A percentile compares a stretch with the other conserved stretches of the same genome.
phyloP scores from a whole-genome alignment of 2,113 vertebrate genomes.

The Hiodon tergisus region DNA sequence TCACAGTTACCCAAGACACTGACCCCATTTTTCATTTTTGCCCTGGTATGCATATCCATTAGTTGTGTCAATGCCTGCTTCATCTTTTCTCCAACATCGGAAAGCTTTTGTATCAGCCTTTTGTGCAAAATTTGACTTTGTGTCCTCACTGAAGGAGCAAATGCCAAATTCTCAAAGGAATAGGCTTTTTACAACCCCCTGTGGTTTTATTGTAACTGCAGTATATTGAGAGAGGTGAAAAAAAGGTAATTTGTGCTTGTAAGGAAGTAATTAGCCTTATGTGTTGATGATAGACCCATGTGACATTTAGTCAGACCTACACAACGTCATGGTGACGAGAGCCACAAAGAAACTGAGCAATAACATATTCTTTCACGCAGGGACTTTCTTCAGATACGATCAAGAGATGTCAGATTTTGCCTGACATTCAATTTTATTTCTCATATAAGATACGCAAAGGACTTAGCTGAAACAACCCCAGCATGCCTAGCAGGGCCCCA shows the following conservation, averaged over 20 bases:
- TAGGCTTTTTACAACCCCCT: not conserved
- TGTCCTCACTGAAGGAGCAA: not conserved
- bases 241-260: not conserved
- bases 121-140: not conserved
- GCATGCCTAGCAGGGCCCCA: not conserved
- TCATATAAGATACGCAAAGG: not conserved
- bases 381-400: not conserved
- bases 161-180: not conserved
- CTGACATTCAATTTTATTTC: not conserved
- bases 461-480: not conserved
- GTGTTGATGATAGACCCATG: too few relatives aligned
- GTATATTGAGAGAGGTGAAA: not conserved
- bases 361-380: not conserved
- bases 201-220: not conserved
- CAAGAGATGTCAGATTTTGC: not conserved
- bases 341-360: not conserved
- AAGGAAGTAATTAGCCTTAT: not conserved
- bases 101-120: not conserved
- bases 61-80: not conserved
- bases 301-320: too few relatives aligned
- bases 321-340: too few relatives aligned
- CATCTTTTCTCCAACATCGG: not conserved
- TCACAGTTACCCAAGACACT: not conserved
- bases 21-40: not conserved
- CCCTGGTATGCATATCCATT: slow-evolving; percentile 6